phyloP scores from a whole-genome alignment of 2,888 invertebrate genomes.

The Harmothoe impar region DNA sequence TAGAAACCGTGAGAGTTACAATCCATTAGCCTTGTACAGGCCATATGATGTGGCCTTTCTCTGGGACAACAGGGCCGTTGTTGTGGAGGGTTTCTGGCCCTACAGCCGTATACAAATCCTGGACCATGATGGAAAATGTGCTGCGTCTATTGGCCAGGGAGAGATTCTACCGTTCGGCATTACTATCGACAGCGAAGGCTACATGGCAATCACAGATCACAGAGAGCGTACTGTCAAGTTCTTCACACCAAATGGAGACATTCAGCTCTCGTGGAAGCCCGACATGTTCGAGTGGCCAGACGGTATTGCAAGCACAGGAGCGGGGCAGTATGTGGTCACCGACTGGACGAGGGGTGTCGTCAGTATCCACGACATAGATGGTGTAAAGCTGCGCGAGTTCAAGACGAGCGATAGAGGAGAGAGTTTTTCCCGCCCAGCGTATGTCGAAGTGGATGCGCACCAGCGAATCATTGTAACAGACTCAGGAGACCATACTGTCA shows the following conservation, averaged over 20 bases:
- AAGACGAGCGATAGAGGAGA: constrained; percentile 4
- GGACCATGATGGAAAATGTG: constrained; percentile 43
- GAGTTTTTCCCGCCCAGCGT: constrained; percentile 65
- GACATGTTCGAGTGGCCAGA: constrained; percentile 69
- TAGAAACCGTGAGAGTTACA: constrained; percentile 55
- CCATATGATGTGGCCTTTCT: constrained; percentile 67
- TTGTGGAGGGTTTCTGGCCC: constrained; percentile 68
- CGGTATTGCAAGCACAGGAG: constrained; percentile 63
- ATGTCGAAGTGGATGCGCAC: constrained; percentile 66
- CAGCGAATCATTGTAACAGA: constrained; percentile 67
- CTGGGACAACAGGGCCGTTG: constrained; percentile 58
- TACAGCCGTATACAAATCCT: constrained; percentile 68
- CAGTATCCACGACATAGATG: constrained; percentile 64
- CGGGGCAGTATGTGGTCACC: constrained; percentile 64
- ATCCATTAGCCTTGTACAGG: constrained; percentile 61
- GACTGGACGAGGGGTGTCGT: constrained; percentile 66
- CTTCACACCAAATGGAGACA: constrained; percentile 54
- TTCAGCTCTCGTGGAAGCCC: constrained; percentile 63
- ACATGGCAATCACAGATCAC: constrained; percentile 68
- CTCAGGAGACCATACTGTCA: constrained; percentile 65
- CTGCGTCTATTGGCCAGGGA: constrained; percentile 64
- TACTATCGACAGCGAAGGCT: constrained; percentile 60
- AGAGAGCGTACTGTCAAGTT: constrained; percentile 68
- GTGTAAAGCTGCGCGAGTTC: constrained; percentile 60
- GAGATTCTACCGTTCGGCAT: constrained; percentile 67